A percentile compares a stretch with the other conserved stretches of the same genome.
These are phyloP conservation scores for Herpailurus yagouaroundi DNA, from an alignment of 2,113 vertebrate genomes.

Conservation along the genomic window DNA sequence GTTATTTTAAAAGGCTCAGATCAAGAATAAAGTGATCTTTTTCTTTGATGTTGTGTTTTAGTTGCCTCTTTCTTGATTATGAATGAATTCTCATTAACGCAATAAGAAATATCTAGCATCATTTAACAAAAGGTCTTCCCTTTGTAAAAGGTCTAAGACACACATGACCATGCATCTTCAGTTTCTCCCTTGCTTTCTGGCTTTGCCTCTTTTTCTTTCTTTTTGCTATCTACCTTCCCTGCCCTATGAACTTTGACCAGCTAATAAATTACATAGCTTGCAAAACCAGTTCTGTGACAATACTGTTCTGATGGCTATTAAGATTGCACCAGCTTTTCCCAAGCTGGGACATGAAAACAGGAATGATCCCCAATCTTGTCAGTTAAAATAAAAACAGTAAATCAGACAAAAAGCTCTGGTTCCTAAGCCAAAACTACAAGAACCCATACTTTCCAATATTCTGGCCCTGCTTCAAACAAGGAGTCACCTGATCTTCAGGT, in stretches of 20 bases:
- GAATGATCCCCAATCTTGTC: background rate
- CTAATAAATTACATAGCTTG: constrained; percentile 2
- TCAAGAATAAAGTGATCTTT: background rate
- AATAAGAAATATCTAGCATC: background rate
- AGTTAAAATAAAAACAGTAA: background rate
- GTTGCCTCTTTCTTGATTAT: background rate
- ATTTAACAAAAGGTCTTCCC: background rate
- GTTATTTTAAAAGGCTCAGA: background rate
- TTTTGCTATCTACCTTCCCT: background rate
- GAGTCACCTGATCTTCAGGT: background rate
- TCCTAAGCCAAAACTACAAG: background rate
- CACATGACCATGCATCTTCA: background rate
- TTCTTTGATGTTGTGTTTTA: background rate
- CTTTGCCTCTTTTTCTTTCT: background rate
- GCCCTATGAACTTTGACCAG: background rate
- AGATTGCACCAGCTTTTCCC: background rate
- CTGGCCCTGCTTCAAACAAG: background rate
- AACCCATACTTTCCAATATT: background rate
- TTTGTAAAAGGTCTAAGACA: background rate
- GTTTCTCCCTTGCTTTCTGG: background rate
- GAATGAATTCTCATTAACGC: background rate
- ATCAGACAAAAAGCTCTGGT: background rate
- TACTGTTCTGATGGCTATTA: background rate
- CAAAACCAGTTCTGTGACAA: constrained; percentile 10
- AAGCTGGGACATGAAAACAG: background rate